A percentile compares a stretch with the other conserved stretches of the same genome.
Evolutionary conservation across 1,140 invertebrate species (phyloP).

Genomic region (Adoxophyes honmai): DNA sequence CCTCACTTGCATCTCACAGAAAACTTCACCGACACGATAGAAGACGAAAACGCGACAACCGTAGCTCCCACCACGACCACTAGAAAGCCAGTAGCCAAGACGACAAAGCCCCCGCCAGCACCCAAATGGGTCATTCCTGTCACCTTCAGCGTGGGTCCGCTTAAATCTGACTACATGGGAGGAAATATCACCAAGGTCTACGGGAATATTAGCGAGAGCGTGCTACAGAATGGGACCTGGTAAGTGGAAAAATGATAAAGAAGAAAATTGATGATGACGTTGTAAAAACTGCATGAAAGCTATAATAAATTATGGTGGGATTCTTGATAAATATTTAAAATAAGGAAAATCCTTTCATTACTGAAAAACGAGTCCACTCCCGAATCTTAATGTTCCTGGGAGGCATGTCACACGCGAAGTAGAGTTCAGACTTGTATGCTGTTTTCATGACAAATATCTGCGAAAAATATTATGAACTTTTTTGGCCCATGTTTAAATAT

Average conservation of each 20-base stretch:
- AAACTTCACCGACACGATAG: slow-evolving; percentile 50
- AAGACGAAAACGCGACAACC: slow-evolving; percentile 56
- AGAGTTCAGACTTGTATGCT: too few relatives aligned
- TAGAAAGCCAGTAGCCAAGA: slow-evolving; percentile 27
- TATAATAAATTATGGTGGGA: too few relatives aligned
- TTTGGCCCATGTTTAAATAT: too few relatives aligned
- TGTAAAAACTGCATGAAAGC: too few relatives aligned
- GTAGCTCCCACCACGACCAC: slow-evolving; percentile 41
- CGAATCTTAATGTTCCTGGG: too few relatives aligned
- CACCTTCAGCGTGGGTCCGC: slow-evolving; percentile 56
- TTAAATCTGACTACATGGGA: slow-evolving; percentile 28
- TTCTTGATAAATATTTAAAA: too few relatives aligned
- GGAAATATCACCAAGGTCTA: slow-evolving; percentile 41
- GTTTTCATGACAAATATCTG: too few relatives aligned
- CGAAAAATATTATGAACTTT: too few relatives aligned
- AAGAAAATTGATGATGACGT: too few relatives aligned
- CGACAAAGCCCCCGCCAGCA: slow-evolving; percentile 44
- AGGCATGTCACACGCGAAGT: too few relatives aligned
- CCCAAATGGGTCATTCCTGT: slow-evolving; percentile 62
- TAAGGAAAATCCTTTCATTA: too few relatives aligned
- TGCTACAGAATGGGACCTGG: slow-evolving; percentile 59
- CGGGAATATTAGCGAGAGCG: slow-evolving; percentile 41
- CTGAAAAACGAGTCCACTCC: too few relatives aligned
- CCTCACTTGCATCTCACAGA: slow-evolving; percentile 37
- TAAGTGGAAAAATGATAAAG: slow-evolving; percentile 33